These are phyloP conservation scores for Sinohyriopsis cumingii DNA, from an alignment of 2,888 invertebrate species.

Conservation along the genomic window DNA sequence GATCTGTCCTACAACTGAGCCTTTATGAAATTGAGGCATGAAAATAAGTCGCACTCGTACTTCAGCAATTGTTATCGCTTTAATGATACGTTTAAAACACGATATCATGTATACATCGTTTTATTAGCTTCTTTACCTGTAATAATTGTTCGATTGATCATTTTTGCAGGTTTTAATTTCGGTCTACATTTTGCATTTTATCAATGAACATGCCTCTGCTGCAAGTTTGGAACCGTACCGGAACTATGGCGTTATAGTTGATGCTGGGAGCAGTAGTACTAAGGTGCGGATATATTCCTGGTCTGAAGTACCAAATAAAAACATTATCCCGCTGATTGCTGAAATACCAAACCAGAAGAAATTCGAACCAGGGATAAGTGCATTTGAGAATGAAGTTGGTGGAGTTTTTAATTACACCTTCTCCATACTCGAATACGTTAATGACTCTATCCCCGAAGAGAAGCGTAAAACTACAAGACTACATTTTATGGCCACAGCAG, in stretches of 20 bases:
- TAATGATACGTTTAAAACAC: too few relatives aligned
- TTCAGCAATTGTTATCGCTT: too few relatives aligned
- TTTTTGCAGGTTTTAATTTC: too few relatives aligned
- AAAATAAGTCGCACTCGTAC: too few relatives aligned
- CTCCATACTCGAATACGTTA: slow-evolving; percentile 68
- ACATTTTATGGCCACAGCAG: slow-evolving; percentile 74
- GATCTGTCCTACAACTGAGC: too few relatives aligned
- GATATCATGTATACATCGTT: too few relatives aligned
- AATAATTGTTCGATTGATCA: too few relatives aligned
- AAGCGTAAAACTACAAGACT: slow-evolving; percentile 69
- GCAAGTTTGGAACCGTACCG: too few relatives aligned
- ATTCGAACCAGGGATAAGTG: slow-evolving; percentile 52
- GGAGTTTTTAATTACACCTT: slow-evolving; percentile 54
- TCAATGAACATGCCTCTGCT: too few relatives aligned
- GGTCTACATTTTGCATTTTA: too few relatives aligned
- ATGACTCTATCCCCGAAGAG: slow-evolving; percentile 62
- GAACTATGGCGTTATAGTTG: slow-evolving; percentile 73
- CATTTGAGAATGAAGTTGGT: slow-evolving; percentile 24
- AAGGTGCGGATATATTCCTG: slow-evolving; percentile 73
- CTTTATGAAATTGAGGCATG: too few relatives aligned
- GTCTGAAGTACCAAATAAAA: slow-evolving; percentile 37
- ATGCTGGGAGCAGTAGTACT: slow-evolving; percentile 75
- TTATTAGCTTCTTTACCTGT: too few relatives aligned
- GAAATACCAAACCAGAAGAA: slow-evolving; percentile 33
- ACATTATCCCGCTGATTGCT: slow-evolving; percentile 34